phyloP scores from a whole-genome alignment of 2,888 invertebrate species.

The Hesperia comma region DNA sequence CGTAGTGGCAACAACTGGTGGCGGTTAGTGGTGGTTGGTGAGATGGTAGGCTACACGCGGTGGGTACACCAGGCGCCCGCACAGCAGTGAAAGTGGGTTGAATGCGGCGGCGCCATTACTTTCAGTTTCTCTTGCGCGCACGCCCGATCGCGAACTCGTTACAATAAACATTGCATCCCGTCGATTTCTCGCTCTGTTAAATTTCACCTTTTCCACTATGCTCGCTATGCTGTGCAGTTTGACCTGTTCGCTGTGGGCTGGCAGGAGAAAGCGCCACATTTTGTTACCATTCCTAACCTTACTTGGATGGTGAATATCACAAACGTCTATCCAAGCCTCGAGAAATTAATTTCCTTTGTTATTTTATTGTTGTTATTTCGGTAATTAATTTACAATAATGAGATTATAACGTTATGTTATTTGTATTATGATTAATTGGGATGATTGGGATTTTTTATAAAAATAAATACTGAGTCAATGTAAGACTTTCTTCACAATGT shows the following conservation, averaged over 20 bases:
- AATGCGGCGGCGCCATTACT: slow-evolving; percentile 80
- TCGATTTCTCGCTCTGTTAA: slow-evolving; percentile 82
- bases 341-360: neutral
- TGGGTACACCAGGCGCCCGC: slow-evolving; percentile 52
- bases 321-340: neutral
- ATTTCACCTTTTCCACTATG: slow-evolving; percentile 81
- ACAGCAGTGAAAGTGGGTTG: slow-evolving; percentile 82
- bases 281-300: slow-evolving; percentile 12
- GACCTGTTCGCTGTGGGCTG: slow-evolving; percentile 57
- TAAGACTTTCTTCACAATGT: neutral
- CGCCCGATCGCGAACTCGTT: slow-evolving; percentile 77
- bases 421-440: too few species aligned
- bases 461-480: slow-evolving; percentile 4
- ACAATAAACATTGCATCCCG: slow-evolving; percentile 83
- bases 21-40: slow-evolving; percentile 38
- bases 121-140: slow-evolving; percentile 81
- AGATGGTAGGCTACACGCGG: slow-evolving; percentile 34
- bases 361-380: too few species aligned
- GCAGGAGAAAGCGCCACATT: slow-evolving; percentile 62
- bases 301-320: neutral
- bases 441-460: too few species aligned
- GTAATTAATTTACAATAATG: too few species aligned
- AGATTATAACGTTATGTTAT: too few species aligned
- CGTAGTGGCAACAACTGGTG: neutral
- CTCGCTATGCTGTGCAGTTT: slow-evolving; percentile 66